Percentiles rank a stretch among this genome's conserved stretches.
Conservation (phyloP, 2,113 vertebrate species). For the Ranitomeya variabilis region DNA sequence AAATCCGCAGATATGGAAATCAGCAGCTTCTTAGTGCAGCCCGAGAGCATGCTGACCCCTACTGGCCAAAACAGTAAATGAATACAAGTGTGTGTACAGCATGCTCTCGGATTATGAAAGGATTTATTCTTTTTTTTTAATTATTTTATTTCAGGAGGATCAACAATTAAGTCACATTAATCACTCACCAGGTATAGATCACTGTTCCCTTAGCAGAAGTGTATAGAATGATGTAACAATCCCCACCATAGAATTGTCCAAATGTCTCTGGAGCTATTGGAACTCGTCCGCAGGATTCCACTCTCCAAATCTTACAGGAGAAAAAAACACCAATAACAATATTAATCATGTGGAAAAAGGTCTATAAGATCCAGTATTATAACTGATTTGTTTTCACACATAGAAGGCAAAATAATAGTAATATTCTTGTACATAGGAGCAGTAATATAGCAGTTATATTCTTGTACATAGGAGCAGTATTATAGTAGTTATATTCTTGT, state of each 20-base stretch:
- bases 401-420: no score
- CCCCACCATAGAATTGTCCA: slow-evolving; percentile 88
- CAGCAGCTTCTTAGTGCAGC: no score
- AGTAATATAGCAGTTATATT: no score
- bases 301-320: slow-evolving; percentile 82
- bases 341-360: neutral
- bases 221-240: slow-evolving; percentile 92
- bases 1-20: no score
- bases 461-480: no score
- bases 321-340: neutral
- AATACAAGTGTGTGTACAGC: no score
- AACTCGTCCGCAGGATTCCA: slow-evolving; percentile 80
- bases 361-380: neutral
- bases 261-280: slow-evolving; percentile 71
- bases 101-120: neutral
- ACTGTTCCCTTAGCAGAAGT: slow-evolving; percentile 80
- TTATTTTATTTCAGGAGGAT: no score
- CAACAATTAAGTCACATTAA: neutral
- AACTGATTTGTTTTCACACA: neutral
- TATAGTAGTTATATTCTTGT: no score
- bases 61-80: no score
- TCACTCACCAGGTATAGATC: slow-evolving; percentile 88
- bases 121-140: no score
- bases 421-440: no score
- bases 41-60: no score